Base-by-base conservation (phyloP, 2,888 invertebrate species). In the Dascillus cervinus region DNA sequence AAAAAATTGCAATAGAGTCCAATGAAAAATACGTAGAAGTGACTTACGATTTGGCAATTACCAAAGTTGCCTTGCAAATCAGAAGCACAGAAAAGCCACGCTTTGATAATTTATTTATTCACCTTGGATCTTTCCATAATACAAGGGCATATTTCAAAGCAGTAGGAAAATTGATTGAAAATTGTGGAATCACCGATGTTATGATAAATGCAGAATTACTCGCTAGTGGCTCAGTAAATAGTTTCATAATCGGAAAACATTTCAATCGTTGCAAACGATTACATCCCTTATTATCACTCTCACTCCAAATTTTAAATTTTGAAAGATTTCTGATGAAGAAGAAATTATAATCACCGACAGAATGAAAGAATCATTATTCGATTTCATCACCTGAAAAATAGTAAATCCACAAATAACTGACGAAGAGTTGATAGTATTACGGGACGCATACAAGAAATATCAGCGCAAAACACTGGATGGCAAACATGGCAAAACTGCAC, bases 21-120 rank as follows among this genome's bases (percentile, higher is more conserved):
- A 22, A 34, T 4, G 34, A 48, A 29, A 3, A 8, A 5, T 41
- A 46, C 21, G 50, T 32, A 1, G 38, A 51, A 41, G 49, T 55
- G 3, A 54, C 55, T 3, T 57, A 55, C 36, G 56, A 55, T 43
- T 36, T 57, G 22, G 55, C 53, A 2, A 55, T 55, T 26, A 44
- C 52, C 29, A 46, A 44, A 45, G 32, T 49, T 25, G 46, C 44
- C 4, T 29, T 47, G 21, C 44, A 47, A 44, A 50, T 58, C 24
- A 48, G 55, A 39, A 14, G 42, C 28, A 34, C 34, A 12, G 46
- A 49, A 33, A 24, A 19, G 17, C 44, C 50, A 32, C 37, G 34
- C 34, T 59, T 51, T 50, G 37, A 52, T 29, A 49, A 51, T 29
- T 13, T 61, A 29, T 59, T 56, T 32, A 52, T 58, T 20, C 51